These are phyloP conservation scores for Zaprionus bogoriensis DNA, from an alignment of 2,888 invertebrate species.

Conservation along the genomic window DNA sequence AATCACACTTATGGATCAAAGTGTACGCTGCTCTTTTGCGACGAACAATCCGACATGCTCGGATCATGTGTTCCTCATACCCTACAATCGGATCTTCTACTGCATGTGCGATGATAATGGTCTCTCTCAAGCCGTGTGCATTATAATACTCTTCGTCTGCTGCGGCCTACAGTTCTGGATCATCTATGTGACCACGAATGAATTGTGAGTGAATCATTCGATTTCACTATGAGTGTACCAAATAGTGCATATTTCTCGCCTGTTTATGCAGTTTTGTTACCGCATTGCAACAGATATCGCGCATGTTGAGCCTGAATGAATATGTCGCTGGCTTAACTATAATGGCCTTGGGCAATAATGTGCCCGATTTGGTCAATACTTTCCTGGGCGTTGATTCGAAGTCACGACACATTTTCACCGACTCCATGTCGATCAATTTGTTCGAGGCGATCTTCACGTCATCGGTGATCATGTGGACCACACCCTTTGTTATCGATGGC, in stretches of 20 bases:
- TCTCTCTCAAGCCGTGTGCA: slow-evolving; percentile 2
- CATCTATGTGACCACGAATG: slow-evolving; percentile 5
- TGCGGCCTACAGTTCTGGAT: slow-evolving; percentile 33
- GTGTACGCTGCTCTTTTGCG: slow-evolving; percentile 30
- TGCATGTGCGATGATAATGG: slow-evolving; percentile 27
- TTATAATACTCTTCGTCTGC: background rate
- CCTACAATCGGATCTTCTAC: slow-evolving; percentile 34
- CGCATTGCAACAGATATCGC: slow-evolving; percentile 83
- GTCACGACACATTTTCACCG: slow-evolving; percentile 81
- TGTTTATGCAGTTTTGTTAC: slow-evolving; percentile 86
- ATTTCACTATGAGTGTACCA: too few species aligned
- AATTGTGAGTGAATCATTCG: slow-evolving; percentile 49
- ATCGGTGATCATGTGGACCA: slow-evolving; percentile 84
- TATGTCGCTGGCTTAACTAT: slow-evolving; percentile 87
- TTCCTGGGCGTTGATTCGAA: slow-evolving; percentile 83
- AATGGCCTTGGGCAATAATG: slow-evolving; percentile 88
- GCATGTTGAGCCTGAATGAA: slow-evolving; percentile 83
- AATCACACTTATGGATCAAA: slow-evolving; percentile 10
- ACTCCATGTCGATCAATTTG: slow-evolving; percentile 85
- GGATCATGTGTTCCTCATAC: slow-evolving; percentile 12
- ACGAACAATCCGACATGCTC: slow-evolving; percentile 1
- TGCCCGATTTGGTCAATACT: slow-evolving; percentile 87
- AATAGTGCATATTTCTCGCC: too few species aligned
- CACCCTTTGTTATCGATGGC: slow-evolving; percentile 83
- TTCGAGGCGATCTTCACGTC: slow-evolving; percentile 86